Base-by-base conservation (phyloP, 2,797 vertebrate species). In the Tympanoctomys barrerae region DNA sequence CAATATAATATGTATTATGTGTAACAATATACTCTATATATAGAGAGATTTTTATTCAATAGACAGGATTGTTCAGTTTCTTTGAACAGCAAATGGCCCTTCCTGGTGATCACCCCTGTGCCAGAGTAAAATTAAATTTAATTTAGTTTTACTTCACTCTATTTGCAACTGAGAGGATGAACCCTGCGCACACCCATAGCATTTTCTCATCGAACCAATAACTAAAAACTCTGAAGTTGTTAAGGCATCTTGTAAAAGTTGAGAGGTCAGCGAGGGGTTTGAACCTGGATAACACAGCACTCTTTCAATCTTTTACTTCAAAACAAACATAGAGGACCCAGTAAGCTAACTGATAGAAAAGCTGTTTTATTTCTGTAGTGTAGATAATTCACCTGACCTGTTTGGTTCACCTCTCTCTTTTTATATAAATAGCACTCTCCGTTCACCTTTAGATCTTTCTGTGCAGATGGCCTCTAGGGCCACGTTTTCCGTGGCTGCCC, bases 341-440 rank as follows among this genome's bases (percentile, higher is more conserved):
- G 96, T 96, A 94, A 97, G 89, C 95, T 97, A 96, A 94, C 92
- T 95, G 95, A 96, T 79, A 94, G 96, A 96, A 97, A 97, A 96
- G 75, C 71, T 89, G 83, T 82, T 97, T 96, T 95, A 95, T 97
- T 97, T 96, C 82, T 96, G 85, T 89, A 19, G 90, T 89, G 94
- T 66, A 92, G 96, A 94, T 96, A 96, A 98, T 97, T 95, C 95
- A 66, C 91, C 94, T 94, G 97, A 97, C 97, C 97, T 96, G n/a
- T 89, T 90, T 75, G 68, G 66, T 52, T 97, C 96, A 97, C 96
- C 85, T 96, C 64, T 97, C 66, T 88, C 87, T 96, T 94, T 97
- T 94, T 87, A 96, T 94, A 96, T 96, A 94, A 96, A 95, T 71
- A 89, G 93, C 11, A 1, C 24, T 94, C 70, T 83, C 89, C 31